These are phyloP conservation scores for Diphyllodes magnificus DNA, from an alignment of 2,113 vertebrate genomes.

Conservation along the genomic window DNA sequence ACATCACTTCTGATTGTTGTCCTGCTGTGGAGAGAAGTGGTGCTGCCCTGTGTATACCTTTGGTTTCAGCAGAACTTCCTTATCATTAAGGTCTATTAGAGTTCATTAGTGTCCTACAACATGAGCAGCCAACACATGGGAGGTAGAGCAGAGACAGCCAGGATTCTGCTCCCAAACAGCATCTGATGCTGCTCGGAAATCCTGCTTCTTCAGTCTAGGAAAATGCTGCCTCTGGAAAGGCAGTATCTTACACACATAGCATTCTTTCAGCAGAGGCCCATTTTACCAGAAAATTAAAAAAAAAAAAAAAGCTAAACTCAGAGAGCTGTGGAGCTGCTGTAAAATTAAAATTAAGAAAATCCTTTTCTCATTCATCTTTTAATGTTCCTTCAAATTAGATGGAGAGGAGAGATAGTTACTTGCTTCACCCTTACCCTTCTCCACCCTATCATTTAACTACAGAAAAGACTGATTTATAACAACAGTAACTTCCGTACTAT, in stretches of 20 bases:
- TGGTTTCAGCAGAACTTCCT: constrained; percentile 20
- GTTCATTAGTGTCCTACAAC: constrained; percentile 25
- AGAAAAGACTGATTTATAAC: constrained; percentile 39
- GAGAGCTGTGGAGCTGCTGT: background rate
- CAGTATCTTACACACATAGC: background rate
- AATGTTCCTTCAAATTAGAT: constrained; percentile 26
- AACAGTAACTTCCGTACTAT: constrained; percentile 28
- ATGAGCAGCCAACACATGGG: background rate
- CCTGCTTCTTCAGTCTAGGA: background rate
- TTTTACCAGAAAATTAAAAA: background rate
- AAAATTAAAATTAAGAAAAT: background rate
- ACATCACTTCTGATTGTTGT: background rate
- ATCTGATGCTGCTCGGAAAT: background rate
- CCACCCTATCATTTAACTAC: constrained; percentile 39
- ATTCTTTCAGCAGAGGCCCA: background rate
- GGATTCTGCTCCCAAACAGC: background rate
- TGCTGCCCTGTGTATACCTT: background rate
- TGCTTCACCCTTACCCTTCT: constrained; percentile 4
- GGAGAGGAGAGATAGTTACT: background rate
- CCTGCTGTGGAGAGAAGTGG: background rate
- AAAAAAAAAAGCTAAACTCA: background rate
- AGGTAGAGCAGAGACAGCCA: background rate
- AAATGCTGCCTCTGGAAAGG: background rate
- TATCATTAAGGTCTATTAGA: constrained; percentile 13
- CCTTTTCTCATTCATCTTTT: constrained; percentile 4